Evolutionary conservation across 2,888 invertebrate species (phyloP), one percentile per base, ranked within the genome.

Genomic region (Perithous albicinctus): DNA sequence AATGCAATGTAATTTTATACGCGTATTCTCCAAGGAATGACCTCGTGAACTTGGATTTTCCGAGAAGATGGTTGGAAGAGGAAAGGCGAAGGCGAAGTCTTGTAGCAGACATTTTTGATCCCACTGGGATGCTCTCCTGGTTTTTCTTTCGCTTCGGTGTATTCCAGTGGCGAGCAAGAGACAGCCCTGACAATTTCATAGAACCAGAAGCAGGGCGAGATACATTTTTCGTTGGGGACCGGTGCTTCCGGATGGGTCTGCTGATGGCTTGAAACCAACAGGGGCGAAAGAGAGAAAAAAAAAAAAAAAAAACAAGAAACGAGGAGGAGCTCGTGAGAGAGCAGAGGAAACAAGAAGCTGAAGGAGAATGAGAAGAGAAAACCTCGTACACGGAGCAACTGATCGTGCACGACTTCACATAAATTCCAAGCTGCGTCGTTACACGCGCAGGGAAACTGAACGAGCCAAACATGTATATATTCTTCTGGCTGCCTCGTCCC

Each of bases 401-500:
- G 80, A 76, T 80, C 66, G 48, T 61, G 61, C 76, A 69, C 61
- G 73, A 77, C 48, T 69, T 61, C 66, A 77, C 80, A 80, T 67
- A 73, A 73, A 80, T 73, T 77, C 61, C 43, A 29, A 29, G 67
- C 20, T 63, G 66, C 54, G 61, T 61, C 67, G 72, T 67, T 61
- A 73, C 61, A 72, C 43, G 48, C 48, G n/a, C 59, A n/a, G 35
- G n/a, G 61, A 48, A 72, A 66, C 8, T 15, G 46, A 72, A 59
- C 51, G 66, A 80, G 56, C 32, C 35, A 26, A 29, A 43, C 64
- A 38, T 61, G 29, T 59, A 51, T 48, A n/a, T 18, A 48, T 54
- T 8, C 35, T 10, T 41, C 23, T 1, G 20, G 38, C n/a, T n/a
- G 18, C 46, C 20, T 38, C 43, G n/a, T 32, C 41, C 10, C 20